These are phyloP conservation scores for Tenthredo mesomela DNA, from an alignment of 2,888 invertebrate genomes.

Conservation along the genomic window DNA sequence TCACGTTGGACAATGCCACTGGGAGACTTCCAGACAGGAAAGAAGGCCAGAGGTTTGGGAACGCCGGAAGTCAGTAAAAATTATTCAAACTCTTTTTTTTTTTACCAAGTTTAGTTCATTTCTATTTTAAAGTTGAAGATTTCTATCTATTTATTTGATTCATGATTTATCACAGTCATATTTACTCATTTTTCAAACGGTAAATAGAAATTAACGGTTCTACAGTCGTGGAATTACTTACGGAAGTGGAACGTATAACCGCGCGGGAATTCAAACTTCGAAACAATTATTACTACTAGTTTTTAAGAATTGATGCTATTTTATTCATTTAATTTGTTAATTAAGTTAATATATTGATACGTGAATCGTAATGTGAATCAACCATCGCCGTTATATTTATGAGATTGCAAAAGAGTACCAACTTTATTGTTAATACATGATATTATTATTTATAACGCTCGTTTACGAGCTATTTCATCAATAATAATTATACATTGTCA, in stretches of 20 bases:
- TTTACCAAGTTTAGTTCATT: neutral
- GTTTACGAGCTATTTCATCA: neutral
- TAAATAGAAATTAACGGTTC: neutral
- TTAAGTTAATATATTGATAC: neutral
- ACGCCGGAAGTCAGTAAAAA: neutral
- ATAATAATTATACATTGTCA: neutral
- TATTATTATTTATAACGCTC: conserved; percentile 1
- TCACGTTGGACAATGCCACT: conserved; percentile 90
- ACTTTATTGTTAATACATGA: conserved; percentile 29
- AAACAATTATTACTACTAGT: neutral
- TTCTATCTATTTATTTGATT: neutral
- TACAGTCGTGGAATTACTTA: neutral
- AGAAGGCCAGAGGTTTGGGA: conserved; percentile 61
- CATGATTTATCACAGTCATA: neutral
- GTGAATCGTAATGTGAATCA: neutral
- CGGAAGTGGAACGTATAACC: neutral
- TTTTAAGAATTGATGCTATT: neutral
- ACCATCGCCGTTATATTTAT: conserved; percentile 21
- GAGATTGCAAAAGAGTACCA: conserved; percentile 33
- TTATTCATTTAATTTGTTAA: neutral
- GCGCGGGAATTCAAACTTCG: neutral
- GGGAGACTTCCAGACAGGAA: conserved; percentile 80
- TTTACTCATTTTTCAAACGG: neutral
- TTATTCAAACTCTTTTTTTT: neutral
- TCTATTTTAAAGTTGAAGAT: neutral